phyloP scores from a whole-genome alignment of 2,113 vertebrate species.

The Sceloporus undulatus region DNA sequence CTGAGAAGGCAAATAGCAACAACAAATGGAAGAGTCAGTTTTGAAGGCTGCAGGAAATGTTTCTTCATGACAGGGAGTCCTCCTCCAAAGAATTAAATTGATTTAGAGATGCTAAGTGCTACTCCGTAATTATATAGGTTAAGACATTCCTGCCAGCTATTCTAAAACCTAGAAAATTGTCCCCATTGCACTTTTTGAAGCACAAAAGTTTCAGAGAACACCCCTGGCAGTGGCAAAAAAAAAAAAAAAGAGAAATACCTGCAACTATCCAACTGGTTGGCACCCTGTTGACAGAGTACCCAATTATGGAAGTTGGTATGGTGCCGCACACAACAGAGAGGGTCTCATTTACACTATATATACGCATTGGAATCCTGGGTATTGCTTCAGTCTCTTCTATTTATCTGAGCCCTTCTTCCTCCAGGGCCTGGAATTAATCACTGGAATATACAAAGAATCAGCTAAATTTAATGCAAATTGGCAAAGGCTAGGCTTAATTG shows the following conservation, averaged over 20 bases:
- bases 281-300: constrained; percentile 23
- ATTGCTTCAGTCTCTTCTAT: neutral
- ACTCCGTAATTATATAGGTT: constrained; percentile 12
- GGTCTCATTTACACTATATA: constrained; percentile 17
- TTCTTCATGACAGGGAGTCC: neutral
- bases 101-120: neutral
- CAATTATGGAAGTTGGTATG: constrained; percentile 22
- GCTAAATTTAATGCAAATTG: constrained; percentile 37
- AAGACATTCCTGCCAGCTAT: constrained; percentile 3
- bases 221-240: neutral
- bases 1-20: no score
- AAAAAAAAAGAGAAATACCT: neutral
- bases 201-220: constrained; percentile 6
- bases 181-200: neutral
- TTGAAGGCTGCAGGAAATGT: no score
- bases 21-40: no score
- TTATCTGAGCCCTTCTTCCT: constrained; percentile 27
- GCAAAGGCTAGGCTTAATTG: constrained; percentile 24
- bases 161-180: constrained; percentile 25
- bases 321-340: neutral
- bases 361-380: constrained; percentile 1
- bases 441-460: constrained; percentile 22
- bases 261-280: neutral
- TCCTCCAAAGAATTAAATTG: neutral
- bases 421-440: constrained; percentile 42